phyloP scores from a whole-genome alignment of 2,888 invertebrate species.

The Hirudinaria manillensis region DNA sequence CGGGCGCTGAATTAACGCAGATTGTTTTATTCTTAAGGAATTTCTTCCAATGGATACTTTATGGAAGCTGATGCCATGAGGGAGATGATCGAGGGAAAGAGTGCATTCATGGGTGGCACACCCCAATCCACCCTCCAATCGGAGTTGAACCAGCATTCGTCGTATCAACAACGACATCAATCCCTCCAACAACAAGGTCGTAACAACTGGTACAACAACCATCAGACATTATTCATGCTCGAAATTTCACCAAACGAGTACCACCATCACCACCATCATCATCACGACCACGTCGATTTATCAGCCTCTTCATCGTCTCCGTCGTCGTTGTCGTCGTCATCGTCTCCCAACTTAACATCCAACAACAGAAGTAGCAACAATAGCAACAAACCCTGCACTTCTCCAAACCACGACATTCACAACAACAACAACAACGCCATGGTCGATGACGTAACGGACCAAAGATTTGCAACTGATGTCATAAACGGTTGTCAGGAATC shows the following conservation, averaged over 20 bases:
- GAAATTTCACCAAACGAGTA: background rate
- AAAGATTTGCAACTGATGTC: background rate
- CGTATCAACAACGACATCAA: constrained; percentile 2
- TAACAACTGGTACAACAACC: constrained; percentile 1
- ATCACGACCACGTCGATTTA: background rate
- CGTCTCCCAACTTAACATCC: background rate
- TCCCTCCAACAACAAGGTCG: background rate
- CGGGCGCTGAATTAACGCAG: background rate
- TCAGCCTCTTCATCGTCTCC: background rate
- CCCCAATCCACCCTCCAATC: too few relatives aligned
- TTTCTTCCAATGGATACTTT: constrained; percentile 5
- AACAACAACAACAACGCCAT: constrained; percentile 2
- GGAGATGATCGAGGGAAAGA: background rate
- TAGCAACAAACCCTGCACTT: background rate
- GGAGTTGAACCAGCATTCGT: background rate
- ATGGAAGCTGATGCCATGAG: background rate
- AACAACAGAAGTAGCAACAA: background rate
- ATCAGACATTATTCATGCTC: background rate
- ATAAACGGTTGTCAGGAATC: background rate
- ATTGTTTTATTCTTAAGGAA: constrained; percentile 3
- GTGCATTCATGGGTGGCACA: too few relatives aligned
- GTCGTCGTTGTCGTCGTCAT: constrained; percentile 3
- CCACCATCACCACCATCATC: background rate
- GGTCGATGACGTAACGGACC: constrained; percentile 4
- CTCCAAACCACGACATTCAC: background rate